Evolutionary conservation across 2,888 invertebrate species (phyloP), one percentile per base, ranked within the genome.

Genomic region (Heliconius aoede): DNA sequence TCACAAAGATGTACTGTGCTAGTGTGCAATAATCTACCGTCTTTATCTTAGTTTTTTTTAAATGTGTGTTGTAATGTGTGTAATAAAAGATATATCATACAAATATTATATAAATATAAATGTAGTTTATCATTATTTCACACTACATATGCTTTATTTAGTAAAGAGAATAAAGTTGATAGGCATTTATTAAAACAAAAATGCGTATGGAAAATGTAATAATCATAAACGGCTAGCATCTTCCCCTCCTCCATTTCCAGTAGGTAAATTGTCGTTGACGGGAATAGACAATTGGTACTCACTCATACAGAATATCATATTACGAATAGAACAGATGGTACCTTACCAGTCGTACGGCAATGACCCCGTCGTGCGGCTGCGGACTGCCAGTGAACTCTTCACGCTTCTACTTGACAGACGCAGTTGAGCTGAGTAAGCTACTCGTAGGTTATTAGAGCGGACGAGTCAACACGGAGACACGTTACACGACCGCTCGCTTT

Each of bases 381-480:
- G 81, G 65, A 82, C 85, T 86, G 87, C 84, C 86, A 86, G 86
- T 90, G 91, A 91, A 87, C 90, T 86, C 86, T 85, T 84, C 85
- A 86, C 89, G 88, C 87, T 88, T 84, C 86, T 81, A 82, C 83
- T 85, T 84, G 80, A 82, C 83, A 85, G 82, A 83, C 85, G 81
- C 82, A 80, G 78, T 80, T 79, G 76, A 82, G 83, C 80, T 81
- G 81, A 84, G 82, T 84, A n/a, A 85, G 85, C 83, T 86, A n/a
- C n/a, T n/a, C n/a, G n/a, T n/a, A 83, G 85, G 85, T 85, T 88
- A 88, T 82, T 85, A 82, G 86, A 86, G 82, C 85, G 83, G 78
- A 78, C 78, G 81, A 81, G 65, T 64, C 73, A 81, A 84, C 84
- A 82, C 83, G 76, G 74, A 74, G 76, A 24, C 78, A 72, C 78